phyloP scores from a whole-genome alignment of 2,113 vertebrate species.

The Vimba vimba region DNA sequence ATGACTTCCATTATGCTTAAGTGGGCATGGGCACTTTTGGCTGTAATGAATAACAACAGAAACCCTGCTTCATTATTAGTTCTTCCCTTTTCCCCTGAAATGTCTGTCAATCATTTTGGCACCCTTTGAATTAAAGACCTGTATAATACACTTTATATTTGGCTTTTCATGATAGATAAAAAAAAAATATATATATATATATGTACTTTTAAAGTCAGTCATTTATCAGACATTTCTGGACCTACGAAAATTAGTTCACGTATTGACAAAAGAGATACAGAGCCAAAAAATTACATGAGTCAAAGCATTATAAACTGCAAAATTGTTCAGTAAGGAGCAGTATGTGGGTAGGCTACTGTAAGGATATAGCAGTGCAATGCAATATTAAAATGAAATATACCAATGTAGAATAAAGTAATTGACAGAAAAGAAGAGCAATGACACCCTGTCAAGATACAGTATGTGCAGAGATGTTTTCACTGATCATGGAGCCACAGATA shows the following conservation, averaged over 20 bases:
- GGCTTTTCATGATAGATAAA: not conserved
- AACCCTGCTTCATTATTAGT: slow-evolving; percentile 9
- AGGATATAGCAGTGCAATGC: too few relatives aligned
- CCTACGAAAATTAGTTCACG: not conserved
- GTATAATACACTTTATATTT: not conserved
- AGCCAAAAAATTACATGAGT: too few relatives aligned
- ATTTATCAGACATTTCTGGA: not conserved
- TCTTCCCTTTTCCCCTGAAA: not conserved
- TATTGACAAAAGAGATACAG: not conserved
- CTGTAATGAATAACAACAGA: not conserved
- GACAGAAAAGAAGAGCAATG: not conserved
- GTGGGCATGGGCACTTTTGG: slow-evolving; percentile 5
- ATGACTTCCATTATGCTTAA: slow-evolving; percentile 16
- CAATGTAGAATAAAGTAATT: not conserved
- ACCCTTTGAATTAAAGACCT: not conserved
- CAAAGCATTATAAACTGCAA: too few relatives aligned
- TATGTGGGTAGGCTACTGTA: not conserved
- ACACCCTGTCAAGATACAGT: not conserved
- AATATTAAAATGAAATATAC: not conserved
- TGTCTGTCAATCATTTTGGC: not conserved
- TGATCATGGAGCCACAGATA: not conserved
- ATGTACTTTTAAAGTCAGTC: not conserved
- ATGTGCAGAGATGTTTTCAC: too few relatives aligned
- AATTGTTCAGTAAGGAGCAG: not conserved
- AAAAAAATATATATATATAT: not conserved